These are phyloP conservation scores for Zaprionus lachaisei DNA, from an alignment of 1,140 invertebrate genomes.

Conservation along the genomic window DNA sequence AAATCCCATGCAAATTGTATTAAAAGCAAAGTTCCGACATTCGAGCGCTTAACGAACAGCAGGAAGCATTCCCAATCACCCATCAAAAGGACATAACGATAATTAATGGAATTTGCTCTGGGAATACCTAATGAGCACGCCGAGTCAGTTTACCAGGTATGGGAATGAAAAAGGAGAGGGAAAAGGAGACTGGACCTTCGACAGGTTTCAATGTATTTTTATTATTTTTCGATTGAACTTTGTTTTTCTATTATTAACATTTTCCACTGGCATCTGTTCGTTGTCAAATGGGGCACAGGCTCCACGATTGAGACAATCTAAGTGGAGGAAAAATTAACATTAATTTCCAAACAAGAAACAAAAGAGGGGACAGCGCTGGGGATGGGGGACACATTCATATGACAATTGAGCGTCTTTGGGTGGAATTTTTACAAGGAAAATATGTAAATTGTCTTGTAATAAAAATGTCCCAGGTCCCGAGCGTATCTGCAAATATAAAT, in stretches of 20 bases:
- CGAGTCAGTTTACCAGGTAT: conserved; percentile 10
- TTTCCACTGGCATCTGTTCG: conserved; percentile 45
- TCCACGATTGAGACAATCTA: conserved; percentile 39
- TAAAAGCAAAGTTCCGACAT: conserved; percentile 32
- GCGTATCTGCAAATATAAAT: conserved; percentile 79
- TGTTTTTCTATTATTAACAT: conserved; percentile 71
- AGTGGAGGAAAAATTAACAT: conserved; percentile 82
- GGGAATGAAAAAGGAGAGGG: not conserved
- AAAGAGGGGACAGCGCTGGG: not conserved
- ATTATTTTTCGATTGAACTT: conserved; percentile 79
- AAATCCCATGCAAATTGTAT: conserved; percentile 53
- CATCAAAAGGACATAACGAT: conserved; percentile 81
- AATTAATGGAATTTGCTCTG: conserved; percentile 81
- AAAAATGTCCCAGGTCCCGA: conserved; percentile 63
- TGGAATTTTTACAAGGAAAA: conserved; percentile 80
- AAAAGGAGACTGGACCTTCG: not conserved
- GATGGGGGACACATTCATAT: conserved; percentile 61
- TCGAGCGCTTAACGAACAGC: conserved; percentile 39
- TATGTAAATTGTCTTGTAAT: conserved; percentile 83
- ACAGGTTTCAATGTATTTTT: conserved; percentile 55
- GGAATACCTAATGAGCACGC: conserved; percentile 76
- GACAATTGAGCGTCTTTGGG: conserved; percentile 46
- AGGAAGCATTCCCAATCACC: conserved; percentile 55
- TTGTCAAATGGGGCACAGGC: not conserved
- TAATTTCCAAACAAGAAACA: conserved; percentile 62